Conservation (phyloP, 2,888 invertebrate species). For the Andrena flavipes region DNA sequence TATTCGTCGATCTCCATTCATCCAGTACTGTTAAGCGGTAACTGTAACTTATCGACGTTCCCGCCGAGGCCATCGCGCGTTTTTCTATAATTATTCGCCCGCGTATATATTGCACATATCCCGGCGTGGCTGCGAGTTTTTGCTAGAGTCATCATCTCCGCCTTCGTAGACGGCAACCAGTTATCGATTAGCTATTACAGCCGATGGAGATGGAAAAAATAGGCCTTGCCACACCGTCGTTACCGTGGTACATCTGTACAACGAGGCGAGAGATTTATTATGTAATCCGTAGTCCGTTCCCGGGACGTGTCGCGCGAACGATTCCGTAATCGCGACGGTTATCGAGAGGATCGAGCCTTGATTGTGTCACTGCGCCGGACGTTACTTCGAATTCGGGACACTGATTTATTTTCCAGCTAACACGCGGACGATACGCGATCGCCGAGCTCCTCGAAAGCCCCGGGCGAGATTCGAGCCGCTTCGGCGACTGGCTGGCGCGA, state of each 20-base stretch:
- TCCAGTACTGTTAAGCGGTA: conserved; percentile 50
- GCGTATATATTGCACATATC: not conserved
- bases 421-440: not conserved
- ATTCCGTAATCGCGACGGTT: conserved; percentile 49
- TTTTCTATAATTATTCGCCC: conserved; percentile 28
- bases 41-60: conserved; percentile 48
- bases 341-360: conserved; percentile 41
- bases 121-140: not conserved
- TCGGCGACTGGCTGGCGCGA: not conserved
- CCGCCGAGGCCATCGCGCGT: conserved; percentile 16
- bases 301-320: conserved; percentile 17
- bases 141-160: not conserved
- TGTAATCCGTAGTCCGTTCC: conserved; percentile 40
- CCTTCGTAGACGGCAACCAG: conserved; percentile 24
- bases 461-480: not conserved
- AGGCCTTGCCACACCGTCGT: conserved; percentile 34
- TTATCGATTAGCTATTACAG: conserved; percentile 55
- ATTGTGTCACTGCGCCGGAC: conserved; percentile 46
- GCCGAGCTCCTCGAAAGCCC: not conserved
- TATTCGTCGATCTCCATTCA: conserved; percentile 64
- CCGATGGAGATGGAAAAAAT: conserved; percentile 26
- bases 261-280: conserved; percentile 44
- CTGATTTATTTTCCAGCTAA: conserved; percentile 1
- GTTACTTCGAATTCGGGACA: conserved; percentile 18
- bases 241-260: conserved; percentile 29